These are phyloP conservation scores for Antigone vipio DNA, from an alignment of 2,113 vertebrate genomes.

Conservation along the genomic window DNA sequence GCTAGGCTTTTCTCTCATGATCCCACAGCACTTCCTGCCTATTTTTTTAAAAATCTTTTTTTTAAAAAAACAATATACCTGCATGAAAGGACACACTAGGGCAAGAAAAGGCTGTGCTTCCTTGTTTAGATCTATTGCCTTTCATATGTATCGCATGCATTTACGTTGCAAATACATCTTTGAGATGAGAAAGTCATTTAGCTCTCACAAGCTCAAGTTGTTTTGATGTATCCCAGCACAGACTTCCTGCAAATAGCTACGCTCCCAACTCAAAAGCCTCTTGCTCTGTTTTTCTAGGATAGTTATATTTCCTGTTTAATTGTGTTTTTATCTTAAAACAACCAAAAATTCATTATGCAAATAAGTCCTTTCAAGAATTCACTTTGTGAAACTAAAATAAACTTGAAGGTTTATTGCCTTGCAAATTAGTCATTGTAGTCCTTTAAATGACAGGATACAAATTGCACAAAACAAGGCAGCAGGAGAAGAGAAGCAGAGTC, in stretches of 20 bases:
- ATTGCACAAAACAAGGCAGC: not conserved
- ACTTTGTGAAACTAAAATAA: constrained; percentile 49
- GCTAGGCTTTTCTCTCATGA: not conserved
- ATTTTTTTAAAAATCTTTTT: not conserved
- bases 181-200: not conserved
- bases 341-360: constrained; percentile 54
- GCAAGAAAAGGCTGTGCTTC: not conserved
- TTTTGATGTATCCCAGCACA: not conserved
- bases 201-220: not conserved
- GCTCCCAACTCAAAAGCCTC: not conserved
- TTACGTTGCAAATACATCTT: constrained; percentile 32
- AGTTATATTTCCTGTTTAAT: not conserved
- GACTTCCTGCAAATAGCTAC: not conserved
- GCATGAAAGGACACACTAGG: not conserved
- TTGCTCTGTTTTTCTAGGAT: constrained; percentile 5
- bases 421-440: constrained; percentile 14
- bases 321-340: constrained; percentile 60
- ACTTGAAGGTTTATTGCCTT: constrained; percentile 13
- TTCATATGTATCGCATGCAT: not conserved
- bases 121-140: not conserved
- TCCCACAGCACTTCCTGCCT: not conserved
- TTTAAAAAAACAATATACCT: not conserved
- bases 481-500: not conserved
- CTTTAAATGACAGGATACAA: not conserved
- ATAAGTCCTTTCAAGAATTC: constrained; percentile 39